A percentile compares a stretch with the other conserved stretches of the same genome.
phyloP scores from a whole-genome alignment of 2,113 vertebrate genomes.

The Hiodon tergisus region DNA sequence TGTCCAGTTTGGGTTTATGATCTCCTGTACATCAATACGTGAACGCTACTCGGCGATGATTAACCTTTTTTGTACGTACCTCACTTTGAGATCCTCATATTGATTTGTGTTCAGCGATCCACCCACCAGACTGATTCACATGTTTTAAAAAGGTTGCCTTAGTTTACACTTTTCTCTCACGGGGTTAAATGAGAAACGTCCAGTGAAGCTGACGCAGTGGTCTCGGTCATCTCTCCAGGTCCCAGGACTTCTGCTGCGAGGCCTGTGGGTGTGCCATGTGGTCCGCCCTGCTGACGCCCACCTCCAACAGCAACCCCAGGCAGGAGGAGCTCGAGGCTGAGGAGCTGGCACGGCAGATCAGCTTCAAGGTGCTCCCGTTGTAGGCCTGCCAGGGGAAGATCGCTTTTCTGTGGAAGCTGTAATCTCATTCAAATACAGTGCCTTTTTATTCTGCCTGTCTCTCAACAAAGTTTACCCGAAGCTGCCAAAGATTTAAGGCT shows the following conservation, averaged over 20 bases:
- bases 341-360: slow-evolving; percentile 89
- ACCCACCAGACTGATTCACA: too few species aligned
- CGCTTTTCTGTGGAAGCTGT: neutral
- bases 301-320: slow-evolving; percentile 72
- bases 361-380: slow-evolving; percentile 78
- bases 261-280: slow-evolving; percentile 79
- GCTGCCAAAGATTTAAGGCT: neutral
- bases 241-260: slow-evolving; percentile 93
- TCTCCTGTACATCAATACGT: neutral
- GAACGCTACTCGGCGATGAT: neutral
- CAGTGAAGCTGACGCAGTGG: neutral
- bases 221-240: slow-evolving; percentile 59
- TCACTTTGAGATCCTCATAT: too few species aligned
- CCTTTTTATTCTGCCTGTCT: neutral
- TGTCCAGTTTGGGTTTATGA: neutral
- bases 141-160: neutral
- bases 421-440: neutral
- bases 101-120: too few species aligned
- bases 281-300: slow-evolving; percentile 74
- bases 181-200: neutral
- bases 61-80: too few species aligned
- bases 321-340: slow-evolving; percentile 78
- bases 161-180: neutral
- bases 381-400: neutral
- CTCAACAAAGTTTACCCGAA: neutral